These are phyloP conservation scores for Rhagonycha fulva DNA, from an alignment of 2,888 invertebrate genomes.

Conservation along the genomic window DNA sequence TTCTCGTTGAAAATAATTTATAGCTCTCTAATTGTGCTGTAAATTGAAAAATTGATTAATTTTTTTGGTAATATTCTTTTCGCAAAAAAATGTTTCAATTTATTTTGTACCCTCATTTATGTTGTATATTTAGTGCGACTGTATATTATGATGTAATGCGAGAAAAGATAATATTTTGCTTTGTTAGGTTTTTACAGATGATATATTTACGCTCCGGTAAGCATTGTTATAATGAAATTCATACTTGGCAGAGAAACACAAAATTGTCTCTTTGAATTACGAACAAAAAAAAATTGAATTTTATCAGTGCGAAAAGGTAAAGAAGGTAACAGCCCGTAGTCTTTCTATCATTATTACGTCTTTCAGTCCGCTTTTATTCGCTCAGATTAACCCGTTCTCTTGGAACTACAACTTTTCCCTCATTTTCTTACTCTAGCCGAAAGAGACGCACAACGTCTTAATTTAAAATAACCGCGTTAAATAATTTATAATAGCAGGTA, in stretches of 20 bases:
- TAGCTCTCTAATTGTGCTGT: background rate
- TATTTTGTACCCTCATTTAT: conserved; percentile 1
- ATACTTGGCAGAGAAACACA: conserved; percentile 19
- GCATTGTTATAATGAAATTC: conserved; percentile 30
- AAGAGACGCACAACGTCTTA: conserved; percentile 40
- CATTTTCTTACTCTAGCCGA: conserved; percentile 20
- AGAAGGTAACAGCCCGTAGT: conserved; percentile 30
- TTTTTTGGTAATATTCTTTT: background rate
- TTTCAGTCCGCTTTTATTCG: conserved; percentile 34
- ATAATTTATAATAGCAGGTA: conserved; percentile 45
- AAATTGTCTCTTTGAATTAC: conserved; percentile 32
- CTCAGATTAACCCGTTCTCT: conserved; percentile 37
- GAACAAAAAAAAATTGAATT: conserved; percentile 19
- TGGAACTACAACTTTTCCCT: conserved; percentile 11
- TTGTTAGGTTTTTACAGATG: conserved; percentile 3
- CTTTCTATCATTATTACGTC: conserved; percentile 36
- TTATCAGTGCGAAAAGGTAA: conserved; percentile 23
- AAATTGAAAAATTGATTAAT: background rate
- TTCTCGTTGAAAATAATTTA: background rate
- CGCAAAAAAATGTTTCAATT: conserved; percentile 2
- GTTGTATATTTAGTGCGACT: conserved; percentile 3
- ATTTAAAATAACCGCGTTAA: conserved; percentile 44
- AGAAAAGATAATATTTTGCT: conserved; percentile 5
- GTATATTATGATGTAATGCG: conserved; percentile 4
- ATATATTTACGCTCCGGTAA: conserved; percentile 24